These are phyloP conservation scores for Gisinianus flammeolus DNA, from an alignment of 2,888 invertebrate genomes.

Conservation along the genomic window DNA sequence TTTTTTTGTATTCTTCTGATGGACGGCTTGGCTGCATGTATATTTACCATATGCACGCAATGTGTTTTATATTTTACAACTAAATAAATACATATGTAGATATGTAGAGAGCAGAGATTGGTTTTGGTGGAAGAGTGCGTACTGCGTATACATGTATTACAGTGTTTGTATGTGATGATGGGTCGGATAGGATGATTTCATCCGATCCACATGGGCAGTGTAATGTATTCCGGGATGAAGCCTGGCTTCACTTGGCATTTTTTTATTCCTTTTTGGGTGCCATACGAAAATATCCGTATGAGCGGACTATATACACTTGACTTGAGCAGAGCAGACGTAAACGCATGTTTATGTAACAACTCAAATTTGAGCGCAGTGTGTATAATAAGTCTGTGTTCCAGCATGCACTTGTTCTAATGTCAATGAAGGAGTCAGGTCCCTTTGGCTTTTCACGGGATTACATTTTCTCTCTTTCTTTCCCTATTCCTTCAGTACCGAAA, in stretches of 20 bases:
- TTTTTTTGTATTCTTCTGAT: neutral
- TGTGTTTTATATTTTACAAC: no score
- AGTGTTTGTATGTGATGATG: constrained; percentile 32
- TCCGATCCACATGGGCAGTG: constrained; percentile 31
- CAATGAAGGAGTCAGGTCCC: constrained; percentile 20
- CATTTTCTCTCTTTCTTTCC: neutral
- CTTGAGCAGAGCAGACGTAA: neutral
- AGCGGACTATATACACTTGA: neutral
- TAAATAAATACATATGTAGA: no score
- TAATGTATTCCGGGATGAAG: constrained; percentile 22
- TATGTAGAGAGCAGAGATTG: neutral
- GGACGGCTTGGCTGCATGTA: neutral
- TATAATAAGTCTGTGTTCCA: neutral
- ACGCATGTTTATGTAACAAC: neutral
- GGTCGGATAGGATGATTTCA: constrained; percentile 21
- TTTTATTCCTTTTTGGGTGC: constrained; percentile 13
- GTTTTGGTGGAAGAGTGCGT: neutral
- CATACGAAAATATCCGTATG: constrained; percentile 9
- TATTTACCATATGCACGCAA: constrained; percentile 6
- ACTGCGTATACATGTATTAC: no score
- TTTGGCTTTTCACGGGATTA: constrained; percentile 14
- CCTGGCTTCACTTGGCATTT: constrained; percentile 18
- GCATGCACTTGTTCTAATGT: constrained; percentile 27
- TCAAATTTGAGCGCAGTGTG: neutral
- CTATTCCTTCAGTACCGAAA: neutral